These are phyloP conservation scores for Drosophila gaucha DNA, from an alignment of 2,888 invertebrate species.

Conservation along the genomic window DNA sequence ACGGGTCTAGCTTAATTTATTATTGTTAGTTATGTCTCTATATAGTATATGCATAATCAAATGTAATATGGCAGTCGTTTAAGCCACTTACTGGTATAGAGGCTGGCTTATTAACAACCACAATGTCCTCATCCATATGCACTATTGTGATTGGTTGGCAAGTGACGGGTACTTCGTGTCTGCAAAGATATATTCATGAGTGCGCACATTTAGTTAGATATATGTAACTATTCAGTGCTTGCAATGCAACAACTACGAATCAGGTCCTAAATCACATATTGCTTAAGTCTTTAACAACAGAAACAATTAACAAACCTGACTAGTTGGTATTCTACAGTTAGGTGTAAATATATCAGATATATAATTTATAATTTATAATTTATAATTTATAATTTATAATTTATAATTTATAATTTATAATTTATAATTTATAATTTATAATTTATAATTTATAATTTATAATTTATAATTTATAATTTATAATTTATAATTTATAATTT, in stretches of 20 bases:
- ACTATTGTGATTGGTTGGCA: conserved; percentile 98
- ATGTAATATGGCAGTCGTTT: conserved; percentile 89
- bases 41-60: conserved; percentile 21
- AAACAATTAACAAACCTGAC: not conserved
- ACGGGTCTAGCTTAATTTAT: conserved; percentile 6
- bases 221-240: conserved; percentile 51
- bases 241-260: conserved; percentile 27
- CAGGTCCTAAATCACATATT: not conserved
- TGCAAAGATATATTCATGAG: conserved; percentile 85
- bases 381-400: no score
- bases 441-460: no score
- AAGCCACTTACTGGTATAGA: conserved; percentile 99
- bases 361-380: no score
- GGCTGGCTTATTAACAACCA: conserved; percentile 99
- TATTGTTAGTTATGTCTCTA: conserved; percentile 8
- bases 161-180: conserved; percentile 99
- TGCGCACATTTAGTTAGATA: conserved; percentile 48
- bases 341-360: not conserved
- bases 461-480: no score
- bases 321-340: conserved; percentile 3
- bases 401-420: no score
- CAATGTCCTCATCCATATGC: conserved; percentile 98
- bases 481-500: no score
- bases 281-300: not conserved
- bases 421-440: no score